Percentiles rank a stretch among this genome's conserved stretches.
These are phyloP conservation scores for Drosophila birchii DNA, from an alignment of 2,888 invertebrate species.

Conservation along the genomic window DNA sequence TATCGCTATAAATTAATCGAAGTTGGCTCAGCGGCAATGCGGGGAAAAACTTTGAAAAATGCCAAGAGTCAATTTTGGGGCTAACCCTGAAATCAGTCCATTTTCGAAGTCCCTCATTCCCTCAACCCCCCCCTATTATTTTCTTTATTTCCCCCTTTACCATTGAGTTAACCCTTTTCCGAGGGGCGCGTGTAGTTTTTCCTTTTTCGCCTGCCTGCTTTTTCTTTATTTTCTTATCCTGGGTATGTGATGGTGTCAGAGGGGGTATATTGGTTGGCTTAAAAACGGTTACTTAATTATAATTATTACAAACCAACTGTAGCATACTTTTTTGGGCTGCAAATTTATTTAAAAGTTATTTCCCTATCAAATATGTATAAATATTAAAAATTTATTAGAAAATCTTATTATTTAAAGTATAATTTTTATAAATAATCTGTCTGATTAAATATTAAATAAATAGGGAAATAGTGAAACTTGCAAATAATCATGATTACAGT, in stretches of 20 bases:
- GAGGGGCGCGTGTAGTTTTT: slow-evolving; percentile 22
- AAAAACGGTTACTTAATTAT: background rate
- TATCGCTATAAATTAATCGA: slow-evolving; percentile 75
- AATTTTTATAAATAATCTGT: too few relatives aligned
- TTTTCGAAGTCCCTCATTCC: background rate
- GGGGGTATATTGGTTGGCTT: background rate
- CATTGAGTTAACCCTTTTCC: slow-evolving; percentile 61
- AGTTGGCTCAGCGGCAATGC: slow-evolving; percentile 42
- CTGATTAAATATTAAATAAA: too few relatives aligned
- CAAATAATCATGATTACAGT: too few relatives aligned
- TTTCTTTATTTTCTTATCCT: slow-evolving; percentile 2
- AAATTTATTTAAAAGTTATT: too few relatives aligned
- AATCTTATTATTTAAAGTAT: too few relatives aligned
- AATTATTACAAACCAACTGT: background rate
- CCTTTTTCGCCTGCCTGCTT: slow-evolving; percentile 4
- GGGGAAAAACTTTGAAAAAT: slow-evolving; percentile 66
- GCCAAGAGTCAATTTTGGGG: slow-evolving; percentile 73
- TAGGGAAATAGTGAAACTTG: too few relatives aligned
- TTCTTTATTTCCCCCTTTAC: background rate
- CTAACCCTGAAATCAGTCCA: slow-evolving; percentile 21
- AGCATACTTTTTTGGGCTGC: too few relatives aligned
- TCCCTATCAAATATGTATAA: too few relatives aligned
- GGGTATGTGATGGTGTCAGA: background rate
- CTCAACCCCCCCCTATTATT: background rate
- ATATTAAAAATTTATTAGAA: too few relatives aligned